Evolutionary conservation across 2,888 invertebrate species (phyloP), one percentile per base, ranked within the genome.

Genomic region (Tinea trinotella): DNA sequence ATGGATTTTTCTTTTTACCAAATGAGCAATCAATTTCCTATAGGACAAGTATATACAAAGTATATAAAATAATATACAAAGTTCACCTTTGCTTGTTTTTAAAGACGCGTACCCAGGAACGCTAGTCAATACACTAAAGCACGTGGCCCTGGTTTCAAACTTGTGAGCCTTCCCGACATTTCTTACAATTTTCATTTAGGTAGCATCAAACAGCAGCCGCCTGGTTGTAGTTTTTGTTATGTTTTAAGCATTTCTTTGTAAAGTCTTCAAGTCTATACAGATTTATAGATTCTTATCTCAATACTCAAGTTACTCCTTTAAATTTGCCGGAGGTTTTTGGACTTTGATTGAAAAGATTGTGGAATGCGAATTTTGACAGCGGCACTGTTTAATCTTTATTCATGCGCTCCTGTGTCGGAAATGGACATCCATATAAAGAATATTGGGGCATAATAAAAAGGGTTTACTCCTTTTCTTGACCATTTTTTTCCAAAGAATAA

Each of bases 371-470:
- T 71, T 75, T 76, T 76, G 74, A 74, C 74, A 74, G 75, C 77
- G 76, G 75, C 67, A 56, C 67, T 74, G 20, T 82, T 81, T 81
- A 76, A 76, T 73, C 70, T 68, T 67, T 67, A 70, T 75, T 75
- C 72, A 76, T 22, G 72, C 67, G 65, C 64, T 65, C 68, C 62
- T 61, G 74, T 72, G 79, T 80, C 81, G 83, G 82, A 83, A 79
- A 77, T 75, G 81, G 80, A 75, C 80, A 74, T 74, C 68, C 63
- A 71, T 71, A 78, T 78, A 40, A 40, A 40, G 40, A n/a, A 40
- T 40, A 40, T 40, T 40, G 13, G 40, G 40, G 6, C 7, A 40
- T 40, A 40, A 24, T 7, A 24, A 24, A 24, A 5, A 24, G n/a
- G n/a, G n/a, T n/a, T n/a, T n/a, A n/a, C n/a, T n/a, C n/a, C 24